Conservation (phyloP, 2,888 invertebrate genomes). For the Limenitis camilla region DNA sequence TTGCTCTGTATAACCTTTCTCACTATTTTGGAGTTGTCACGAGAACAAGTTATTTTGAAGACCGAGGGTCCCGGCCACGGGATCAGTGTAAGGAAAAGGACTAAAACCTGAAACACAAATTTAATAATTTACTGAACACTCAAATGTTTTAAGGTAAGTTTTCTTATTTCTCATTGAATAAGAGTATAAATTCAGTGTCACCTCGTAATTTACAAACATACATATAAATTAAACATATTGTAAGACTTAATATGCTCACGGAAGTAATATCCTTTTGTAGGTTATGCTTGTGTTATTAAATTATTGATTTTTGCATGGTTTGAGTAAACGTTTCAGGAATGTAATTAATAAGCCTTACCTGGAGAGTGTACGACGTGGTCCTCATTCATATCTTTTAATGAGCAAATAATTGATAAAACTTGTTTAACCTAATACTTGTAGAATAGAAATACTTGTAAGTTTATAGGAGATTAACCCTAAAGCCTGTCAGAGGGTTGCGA, state of each 20-base stretch:
- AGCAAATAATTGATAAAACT: conserved; percentile 54
- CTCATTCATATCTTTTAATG: conserved; percentile 87
- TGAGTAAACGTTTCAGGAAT: conserved; percentile 30
- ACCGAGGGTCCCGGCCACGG: conserved; percentile 92
- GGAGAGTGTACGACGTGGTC: conserved; percentile 88
- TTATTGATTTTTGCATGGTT: conserved; percentile 51
- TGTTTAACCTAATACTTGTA: conserved; percentile 31
- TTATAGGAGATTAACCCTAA: conserved; percentile 29
- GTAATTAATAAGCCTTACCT: conserved; percentile 74
- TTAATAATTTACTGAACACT: neutral
- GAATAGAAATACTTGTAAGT: conserved; percentile 26
- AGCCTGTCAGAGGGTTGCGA: conserved; percentile 21
- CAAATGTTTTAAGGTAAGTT: too few species aligned
- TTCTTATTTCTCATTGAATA: neutral
- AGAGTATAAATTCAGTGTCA: neutral
- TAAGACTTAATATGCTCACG: neutral
- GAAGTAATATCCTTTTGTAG: conserved; percentile 26
- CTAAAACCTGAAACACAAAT: conserved; percentile 77
- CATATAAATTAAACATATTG: neutral
- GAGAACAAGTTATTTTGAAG: conserved; percentile 89
- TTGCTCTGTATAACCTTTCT: conserved; percentile 91
- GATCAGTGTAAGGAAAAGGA: conserved; percentile 86
- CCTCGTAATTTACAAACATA: neutral
- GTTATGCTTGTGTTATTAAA: conserved; percentile 65
- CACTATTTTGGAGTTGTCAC: conserved; percentile 91